Percentiles rank a stretch among this genome's conserved stretches.
These are phyloP conservation scores for Rhopalosiphum padi DNA, from an alignment of 1,140 invertebrate species.

Conservation along the genomic window DNA sequence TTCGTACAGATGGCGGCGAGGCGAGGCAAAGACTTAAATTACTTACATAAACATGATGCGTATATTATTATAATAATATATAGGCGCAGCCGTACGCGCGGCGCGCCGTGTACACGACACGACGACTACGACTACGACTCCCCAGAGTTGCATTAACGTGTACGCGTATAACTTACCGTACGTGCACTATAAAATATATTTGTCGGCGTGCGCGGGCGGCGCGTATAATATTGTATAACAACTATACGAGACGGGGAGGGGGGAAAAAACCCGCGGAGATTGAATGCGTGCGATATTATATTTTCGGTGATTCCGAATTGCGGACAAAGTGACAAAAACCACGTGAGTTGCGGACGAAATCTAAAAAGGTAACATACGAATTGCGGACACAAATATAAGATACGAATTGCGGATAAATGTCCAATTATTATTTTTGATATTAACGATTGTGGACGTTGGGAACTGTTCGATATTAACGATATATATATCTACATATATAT, in stretches of 20 bases:
- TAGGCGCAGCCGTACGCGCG: not conserved
- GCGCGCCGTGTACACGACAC: not conserved
- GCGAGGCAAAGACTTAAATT: not conserved
- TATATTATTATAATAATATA: conserved; percentile 28
- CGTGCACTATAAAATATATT: not conserved
- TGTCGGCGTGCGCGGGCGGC: not conserved
- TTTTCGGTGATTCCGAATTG: no score
- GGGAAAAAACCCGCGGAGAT: conserved; percentile 6
- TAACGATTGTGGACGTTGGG: no score
- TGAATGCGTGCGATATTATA: conserved; percentile 13
- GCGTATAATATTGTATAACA: not conserved
- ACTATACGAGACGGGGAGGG: not conserved
- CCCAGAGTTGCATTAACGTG: conserved; percentile 43
- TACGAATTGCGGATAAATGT: no score
- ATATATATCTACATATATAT: no score
- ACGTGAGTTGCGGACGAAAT: no score
- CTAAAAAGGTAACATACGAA: no score
- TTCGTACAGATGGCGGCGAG: not conserved
- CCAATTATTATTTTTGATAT: no score
- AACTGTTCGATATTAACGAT: no score
- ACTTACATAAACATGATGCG: conserved; percentile 34
- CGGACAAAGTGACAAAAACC: no score
- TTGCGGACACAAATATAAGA: no score
- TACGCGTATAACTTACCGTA: not conserved
- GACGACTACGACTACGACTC: conserved; percentile 23